Evolutionary conservation across 2,113 vertebrate species (phyloP), one percentile per base, ranked within the genome.

Genomic region (Octodon degus): DNA sequence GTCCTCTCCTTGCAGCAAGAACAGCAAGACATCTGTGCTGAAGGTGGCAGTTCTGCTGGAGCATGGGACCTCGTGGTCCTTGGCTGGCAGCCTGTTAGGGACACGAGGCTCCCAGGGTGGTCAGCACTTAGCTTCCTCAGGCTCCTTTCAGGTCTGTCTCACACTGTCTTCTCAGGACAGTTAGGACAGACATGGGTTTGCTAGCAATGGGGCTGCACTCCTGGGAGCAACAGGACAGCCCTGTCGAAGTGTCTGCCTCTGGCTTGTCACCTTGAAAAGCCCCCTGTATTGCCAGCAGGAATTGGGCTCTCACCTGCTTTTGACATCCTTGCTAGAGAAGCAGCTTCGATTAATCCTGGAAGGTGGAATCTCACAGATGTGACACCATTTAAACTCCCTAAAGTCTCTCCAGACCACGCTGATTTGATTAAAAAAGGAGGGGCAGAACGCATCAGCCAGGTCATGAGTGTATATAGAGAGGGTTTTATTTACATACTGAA

Each of bases 101-200:
- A n/a, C 11, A 2, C 0, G 11, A 0, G 24, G 50, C 50, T 8
- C 7, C 30, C 7, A 16, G 34, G 16, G 9, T 14, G 25, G 60
- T 43, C 17, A 43, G 84, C 0, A 14, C 37, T 60, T 43, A 34
- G 22, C 40, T 94, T 34, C 20, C 25, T 2, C 50, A 22, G 80
- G 10, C 37, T 32, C 7, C 11, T 0, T 30, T 65, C 67, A 6
- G 4, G 30, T 34, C 40, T 13, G 22, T 11, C 67, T 0, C 34
- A 43, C 14, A 53, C 76, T 47, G 0, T 81, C 30, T 7, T 63
- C 79, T 81, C 77, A 72, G 80, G 22, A 43, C 30, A 63, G 74
- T n/a, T 27, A 9, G 13, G n/a, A 40, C 9, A 13, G 67, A 85
- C 47, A 68, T 13, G 25, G 50, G 8, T 30, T 55, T 19, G 24